phyloP scores from a whole-genome alignment of 2,888 invertebrate genomes.

The Drosophila prolongata region DNA sequence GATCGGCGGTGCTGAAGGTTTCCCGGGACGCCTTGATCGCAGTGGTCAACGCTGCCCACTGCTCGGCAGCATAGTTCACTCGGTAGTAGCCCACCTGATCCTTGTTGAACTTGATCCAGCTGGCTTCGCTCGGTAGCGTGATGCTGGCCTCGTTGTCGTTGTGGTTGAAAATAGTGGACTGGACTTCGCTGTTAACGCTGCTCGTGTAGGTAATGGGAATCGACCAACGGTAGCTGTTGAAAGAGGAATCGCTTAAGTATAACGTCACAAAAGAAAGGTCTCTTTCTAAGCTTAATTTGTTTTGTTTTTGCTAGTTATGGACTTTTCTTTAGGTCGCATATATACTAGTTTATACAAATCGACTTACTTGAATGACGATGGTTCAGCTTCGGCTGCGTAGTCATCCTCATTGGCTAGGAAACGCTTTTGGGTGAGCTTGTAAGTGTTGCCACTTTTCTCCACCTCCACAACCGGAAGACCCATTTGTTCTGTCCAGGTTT shows the following conservation, averaged over 20 bases:
- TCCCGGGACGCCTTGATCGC: constrained; percentile 80
- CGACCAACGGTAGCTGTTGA: constrained; percentile 91
- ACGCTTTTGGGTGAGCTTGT: constrained; percentile 89
- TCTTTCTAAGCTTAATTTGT: no score
- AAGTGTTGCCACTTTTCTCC: constrained; percentile 85
- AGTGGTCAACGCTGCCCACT: constrained; percentile 87
- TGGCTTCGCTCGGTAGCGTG: constrained; percentile 84
- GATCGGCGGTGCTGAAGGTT: constrained; percentile 88
- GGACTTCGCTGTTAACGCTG: constrained; percentile 83
- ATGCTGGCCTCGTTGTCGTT: constrained; percentile 84
- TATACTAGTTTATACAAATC: background rate
- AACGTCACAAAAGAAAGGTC: no score
- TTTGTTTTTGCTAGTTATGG: no score
- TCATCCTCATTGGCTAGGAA: constrained; percentile 90
- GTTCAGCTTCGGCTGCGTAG: constrained; percentile 84
- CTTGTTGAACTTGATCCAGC: constrained; percentile 94
- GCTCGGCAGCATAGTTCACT: constrained; percentile 90
- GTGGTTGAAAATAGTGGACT: constrained; percentile 82
- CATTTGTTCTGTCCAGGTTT: constrained; percentile 95
- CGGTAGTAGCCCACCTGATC: constrained; percentile 95
- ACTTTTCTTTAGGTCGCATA: no score
- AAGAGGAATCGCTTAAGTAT: background rate
- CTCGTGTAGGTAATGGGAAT: constrained; percentile 92
- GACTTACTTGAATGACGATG: constrained; percentile 85
- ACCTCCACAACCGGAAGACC: constrained; percentile 92